These are phyloP conservation scores for Buceros bicornis DNA, from an alignment of 2,797 vertebrate species.

Conservation along the genomic window DNA sequence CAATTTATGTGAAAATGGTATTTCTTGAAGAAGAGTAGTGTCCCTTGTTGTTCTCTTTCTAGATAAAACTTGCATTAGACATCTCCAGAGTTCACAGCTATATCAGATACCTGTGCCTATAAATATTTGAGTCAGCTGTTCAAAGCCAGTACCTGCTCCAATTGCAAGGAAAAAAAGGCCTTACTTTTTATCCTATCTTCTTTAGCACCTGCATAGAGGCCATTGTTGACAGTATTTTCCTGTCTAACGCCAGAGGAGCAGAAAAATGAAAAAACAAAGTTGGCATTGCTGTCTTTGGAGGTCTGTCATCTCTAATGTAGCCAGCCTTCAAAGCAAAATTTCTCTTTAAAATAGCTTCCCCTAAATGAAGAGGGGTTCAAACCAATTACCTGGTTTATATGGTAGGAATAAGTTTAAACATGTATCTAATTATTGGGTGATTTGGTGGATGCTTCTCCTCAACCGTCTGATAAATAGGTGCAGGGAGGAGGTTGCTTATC, in stretches of 20 bases:
- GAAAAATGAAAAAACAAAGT: not conserved
- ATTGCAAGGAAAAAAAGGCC: not conserved
- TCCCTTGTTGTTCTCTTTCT: not conserved
- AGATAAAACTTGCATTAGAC: not conserved
- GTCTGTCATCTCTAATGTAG: not conserved
- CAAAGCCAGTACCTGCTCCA: not conserved
- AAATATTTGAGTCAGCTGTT: not conserved
- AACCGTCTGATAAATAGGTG: not conserved
- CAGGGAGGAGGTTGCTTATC: fast-evolving
- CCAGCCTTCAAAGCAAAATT: not conserved
- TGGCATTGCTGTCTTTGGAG: not conserved
- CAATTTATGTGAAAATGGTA: not conserved
- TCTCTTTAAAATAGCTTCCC: not conserved
- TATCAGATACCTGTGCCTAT: not conserved
- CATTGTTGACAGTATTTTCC: not conserved
- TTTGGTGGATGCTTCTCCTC: not conserved
- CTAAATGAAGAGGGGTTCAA: not conserved
- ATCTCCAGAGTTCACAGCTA: not conserved
- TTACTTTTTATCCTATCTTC: not conserved
- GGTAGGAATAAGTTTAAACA: not conserved
- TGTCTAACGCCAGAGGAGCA: not conserved
- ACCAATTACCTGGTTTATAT: not conserved
- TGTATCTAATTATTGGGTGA: not conserved
- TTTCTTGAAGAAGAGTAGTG: not conserved
- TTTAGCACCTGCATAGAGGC: not conserved